Evolutionary conservation across 2,888 invertebrate species (phyloP).

Genomic region (Eristalis intricaria): DNA sequence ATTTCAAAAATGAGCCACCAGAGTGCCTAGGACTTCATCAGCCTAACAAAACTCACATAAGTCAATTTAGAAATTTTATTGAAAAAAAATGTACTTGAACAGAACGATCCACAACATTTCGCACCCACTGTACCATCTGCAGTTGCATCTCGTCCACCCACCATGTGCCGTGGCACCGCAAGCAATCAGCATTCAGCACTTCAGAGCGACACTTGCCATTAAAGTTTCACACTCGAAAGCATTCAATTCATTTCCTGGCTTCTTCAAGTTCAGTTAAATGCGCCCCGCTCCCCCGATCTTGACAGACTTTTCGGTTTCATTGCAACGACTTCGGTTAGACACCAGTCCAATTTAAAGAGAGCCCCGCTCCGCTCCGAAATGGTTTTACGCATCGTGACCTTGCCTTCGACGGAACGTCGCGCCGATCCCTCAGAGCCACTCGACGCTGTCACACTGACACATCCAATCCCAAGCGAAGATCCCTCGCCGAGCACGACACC

Average conservation of each 20-base stretch:
- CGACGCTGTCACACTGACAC: not conserved
- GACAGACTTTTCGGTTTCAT: not conserved
- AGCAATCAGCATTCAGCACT: not conserved
- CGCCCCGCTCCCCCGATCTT: not conserved
- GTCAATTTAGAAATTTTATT: too few relatives aligned
- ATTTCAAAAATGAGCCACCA: too few relatives aligned
- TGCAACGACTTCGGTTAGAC: not conserved
- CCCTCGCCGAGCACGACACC: not conserved
- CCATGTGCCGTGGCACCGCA: not conserved
- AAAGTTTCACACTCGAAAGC: not conserved
- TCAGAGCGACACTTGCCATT: not conserved
- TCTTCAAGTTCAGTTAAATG: not conserved
- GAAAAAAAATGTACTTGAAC: too few relatives aligned
- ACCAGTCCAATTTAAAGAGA: not conserved
- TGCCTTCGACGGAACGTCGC: not conserved
- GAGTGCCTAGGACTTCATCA: too few relatives aligned
- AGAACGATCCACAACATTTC: not conserved
- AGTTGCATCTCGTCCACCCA: not conserved
- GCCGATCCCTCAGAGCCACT: not conserved
- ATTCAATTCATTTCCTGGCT: not conserved
- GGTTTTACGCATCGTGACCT: not conserved
- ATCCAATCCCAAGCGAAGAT: not conserved
- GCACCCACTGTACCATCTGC: not conserved
- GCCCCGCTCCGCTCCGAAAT: not conserved
- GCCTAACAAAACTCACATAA: too few relatives aligned